Base-by-base conservation (phyloP, 2,113 vertebrate genomes). In the Catharus bicknelli region DNA sequence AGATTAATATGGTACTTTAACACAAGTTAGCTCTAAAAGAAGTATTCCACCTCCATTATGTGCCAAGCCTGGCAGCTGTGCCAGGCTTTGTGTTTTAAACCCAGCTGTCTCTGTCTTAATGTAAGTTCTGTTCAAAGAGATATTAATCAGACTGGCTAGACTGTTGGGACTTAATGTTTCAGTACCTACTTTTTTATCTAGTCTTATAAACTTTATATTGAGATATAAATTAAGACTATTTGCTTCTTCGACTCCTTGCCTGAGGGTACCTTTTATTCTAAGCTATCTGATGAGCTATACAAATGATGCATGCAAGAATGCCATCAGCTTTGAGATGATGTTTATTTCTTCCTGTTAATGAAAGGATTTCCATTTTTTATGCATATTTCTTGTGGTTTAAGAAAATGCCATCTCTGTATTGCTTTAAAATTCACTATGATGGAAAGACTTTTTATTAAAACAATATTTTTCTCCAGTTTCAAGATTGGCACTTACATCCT, bases 141-240 rank as follows among this genome's bases (percentile, higher is more conserved):
- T 76, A 96, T 96, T 97, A 96, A 96, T 96, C 95, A 96, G 82
- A 82, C 42, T 84, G 94, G 93, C 67, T 88, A 93, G 88, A 89
- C 84, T 80, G 85, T 84, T 69, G 58, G n/a, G 79, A 84, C 63
- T 83, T 94, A 84, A 95, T 95, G 90, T 92, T 95, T 96, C 83
- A 89, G 88, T 94, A 94, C 43, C 78, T 95, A 62, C 50, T 94
- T 96, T 96, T 96, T 91, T 97, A 97, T 97, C 57, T 90, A 84
- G 74, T 66, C 81, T 83, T 93, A 86, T 96, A 96, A 97, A 95
- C 62, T 94, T 97, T 96, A 86, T 96, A 94, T 79, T 87, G 83
- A 90, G 90, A 92, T 95, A 96, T 97, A 97, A 97, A 98, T 97
- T 96, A 93, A 76, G 72, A 94, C 97, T 95, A 69, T 97, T 97